Percentiles rank a stretch among this genome's conserved stretches.
phyloP scores from a whole-genome alignment of 2,113 vertebrate genomes.

The Lutjanus erythropterus region DNA sequence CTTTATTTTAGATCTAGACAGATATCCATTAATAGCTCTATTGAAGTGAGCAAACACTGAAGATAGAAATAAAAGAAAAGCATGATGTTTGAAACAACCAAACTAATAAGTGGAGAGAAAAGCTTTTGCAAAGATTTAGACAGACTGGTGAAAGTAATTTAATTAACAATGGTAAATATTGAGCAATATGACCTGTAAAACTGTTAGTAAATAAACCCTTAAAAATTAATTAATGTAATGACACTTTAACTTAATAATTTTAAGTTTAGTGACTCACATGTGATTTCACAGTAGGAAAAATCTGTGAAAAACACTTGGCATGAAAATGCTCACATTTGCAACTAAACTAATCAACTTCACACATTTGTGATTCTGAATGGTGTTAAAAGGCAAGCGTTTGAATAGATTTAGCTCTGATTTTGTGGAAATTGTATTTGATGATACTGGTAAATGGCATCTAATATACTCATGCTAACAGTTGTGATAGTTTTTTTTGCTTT shows the following conservation, averaged over 20 bases:
- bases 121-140: neutral
- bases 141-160: neutral
- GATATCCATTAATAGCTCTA: constrained; percentile 24
- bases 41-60: constrained; percentile 36
- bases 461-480: neutral
- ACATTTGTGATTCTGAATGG: neutral
- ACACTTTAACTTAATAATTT: neutral
- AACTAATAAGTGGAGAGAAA: no score
- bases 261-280: neutral
- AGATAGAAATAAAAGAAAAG: constrained; percentile 24
- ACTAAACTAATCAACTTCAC: neutral
- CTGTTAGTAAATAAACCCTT: neutral
- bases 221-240: neutral
- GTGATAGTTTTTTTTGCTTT: neutral
- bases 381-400: neutral
- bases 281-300: neutral
- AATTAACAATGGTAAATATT: neutral
- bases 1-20: constrained; percentile 8
- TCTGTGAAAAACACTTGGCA: neutral
- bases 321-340: constrained; percentile 3
- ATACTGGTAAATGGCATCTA: neutral
- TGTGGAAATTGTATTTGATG: neutral
- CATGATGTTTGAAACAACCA: neutral
- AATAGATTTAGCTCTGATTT: neutral
- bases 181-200: neutral